Evolutionary conservation across 2,113 vertebrate species (phyloP).

Genomic region (Pogona vitticeps): DNA sequence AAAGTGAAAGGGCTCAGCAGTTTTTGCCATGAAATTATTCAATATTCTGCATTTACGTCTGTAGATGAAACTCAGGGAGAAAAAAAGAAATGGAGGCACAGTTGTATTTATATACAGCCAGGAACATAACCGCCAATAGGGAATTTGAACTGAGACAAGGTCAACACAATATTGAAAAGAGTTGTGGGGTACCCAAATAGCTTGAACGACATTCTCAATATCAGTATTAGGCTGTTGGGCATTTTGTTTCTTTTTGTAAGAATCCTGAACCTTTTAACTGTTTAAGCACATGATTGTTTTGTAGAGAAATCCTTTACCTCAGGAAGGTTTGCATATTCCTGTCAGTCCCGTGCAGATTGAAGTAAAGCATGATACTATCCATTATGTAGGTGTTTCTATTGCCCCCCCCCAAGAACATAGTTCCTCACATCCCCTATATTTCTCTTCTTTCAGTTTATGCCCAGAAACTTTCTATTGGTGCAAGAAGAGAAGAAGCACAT

Average conservation of each 20-base stretch:
- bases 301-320: not conserved
- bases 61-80: constrained; percentile 14
- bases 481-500: not conserved
- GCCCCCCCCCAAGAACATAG: not conserved
- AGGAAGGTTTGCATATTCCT: not conserved
- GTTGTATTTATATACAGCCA: not conserved
- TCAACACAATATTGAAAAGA: constrained; percentile 25
- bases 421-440: not conserved
- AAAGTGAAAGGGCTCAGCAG: constrained; percentile 18
- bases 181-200: constrained; percentile 4
- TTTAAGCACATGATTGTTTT: not conserved
- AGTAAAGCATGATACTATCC: not conserved
- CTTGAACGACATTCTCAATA: not conserved
- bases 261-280: not conserved
- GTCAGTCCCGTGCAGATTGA: too few species aligned
- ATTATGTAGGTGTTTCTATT: not conserved
- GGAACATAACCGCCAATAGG: not conserved
- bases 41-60: constrained; percentile 23
- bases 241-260: not conserved
- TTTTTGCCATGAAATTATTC: constrained; percentile 41
- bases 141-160: constrained; percentile 35
- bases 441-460: not conserved
- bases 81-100: not conserved
- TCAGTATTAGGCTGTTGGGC: not conserved
- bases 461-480: not conserved